Percentiles rank a stretch among this genome's conserved stretches.
phyloP scores from a whole-genome alignment of 2,797 vertebrate genomes.

The Epinephelus coioides region DNA sequence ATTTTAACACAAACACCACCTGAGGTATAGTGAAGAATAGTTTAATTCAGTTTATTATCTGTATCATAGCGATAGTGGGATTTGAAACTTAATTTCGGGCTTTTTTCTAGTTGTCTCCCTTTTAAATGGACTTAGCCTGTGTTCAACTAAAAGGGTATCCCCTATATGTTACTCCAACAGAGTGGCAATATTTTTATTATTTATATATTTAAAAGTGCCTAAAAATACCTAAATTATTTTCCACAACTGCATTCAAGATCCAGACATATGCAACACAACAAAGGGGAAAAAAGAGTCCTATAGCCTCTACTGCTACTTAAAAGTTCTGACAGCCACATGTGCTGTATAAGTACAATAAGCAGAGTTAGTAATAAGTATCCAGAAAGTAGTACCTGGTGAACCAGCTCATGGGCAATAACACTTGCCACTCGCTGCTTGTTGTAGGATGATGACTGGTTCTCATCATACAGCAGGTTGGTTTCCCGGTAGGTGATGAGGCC shows the following conservation, averaged over 20 bases:
- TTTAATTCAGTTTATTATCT: too few species aligned
- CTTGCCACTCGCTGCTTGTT: constrained; percentile 94
- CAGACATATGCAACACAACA: neutral
- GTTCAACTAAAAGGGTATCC: too few species aligned
- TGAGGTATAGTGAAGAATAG: neutral
- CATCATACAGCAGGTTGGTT: constrained; percentile 93
- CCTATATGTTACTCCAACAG: too few species aligned
- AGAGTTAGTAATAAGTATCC: neutral
- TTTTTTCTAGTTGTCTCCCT: too few species aligned
- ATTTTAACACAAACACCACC: neutral
- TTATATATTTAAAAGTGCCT: neutral
- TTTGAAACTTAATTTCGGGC: too few species aligned
- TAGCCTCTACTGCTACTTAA: neutral
- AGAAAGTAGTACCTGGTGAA: constrained; percentile 92
- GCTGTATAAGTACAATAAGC: neutral
- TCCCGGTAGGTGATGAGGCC: constrained; percentile 97
- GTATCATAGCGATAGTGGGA: too few species aligned
- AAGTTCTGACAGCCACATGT: neutral
- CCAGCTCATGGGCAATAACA: constrained; percentile 95
- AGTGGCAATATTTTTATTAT: neutral
- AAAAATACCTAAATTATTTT: too few species aligned
- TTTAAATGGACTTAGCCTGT: too few species aligned
- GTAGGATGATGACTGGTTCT: constrained; percentile 88
- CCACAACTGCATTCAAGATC: neutral
- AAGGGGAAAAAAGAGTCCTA: neutral